Evolutionary conservation across 2,888 invertebrate species (phyloP).

Genomic region (Lymantria monacha): DNA sequence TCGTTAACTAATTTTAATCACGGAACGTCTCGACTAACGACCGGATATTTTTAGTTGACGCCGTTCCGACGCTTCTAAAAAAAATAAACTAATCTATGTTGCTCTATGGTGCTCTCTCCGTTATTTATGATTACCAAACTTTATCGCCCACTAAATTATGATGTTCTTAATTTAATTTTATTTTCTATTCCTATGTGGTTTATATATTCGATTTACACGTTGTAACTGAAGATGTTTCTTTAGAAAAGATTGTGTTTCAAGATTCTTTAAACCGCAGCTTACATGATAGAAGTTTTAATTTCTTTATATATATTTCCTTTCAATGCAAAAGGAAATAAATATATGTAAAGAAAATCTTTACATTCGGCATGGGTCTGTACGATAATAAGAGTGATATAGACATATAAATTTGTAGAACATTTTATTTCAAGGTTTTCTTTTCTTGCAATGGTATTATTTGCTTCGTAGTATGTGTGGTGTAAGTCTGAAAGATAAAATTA

Average conservation of each 20-base stretch:
- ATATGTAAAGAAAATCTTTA: too few species aligned
- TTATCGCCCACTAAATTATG: constrained; percentile 57
- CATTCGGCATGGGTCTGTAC: too few species aligned
- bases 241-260: background rate
- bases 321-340: too few species aligned
- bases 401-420: too few species aligned
- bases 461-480: too few species aligned
- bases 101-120: constrained; percentile 39
- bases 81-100: constrained; percentile 44
- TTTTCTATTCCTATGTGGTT: constrained; percentile 8
- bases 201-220: constrained; percentile 27
- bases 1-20: constrained; percentile 69
- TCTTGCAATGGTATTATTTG: too few species aligned
- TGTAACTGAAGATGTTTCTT: constrained; percentile 15
- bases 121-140: constrained; percentile 67
- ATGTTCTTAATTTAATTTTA: constrained; percentile 42
- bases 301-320: too few species aligned
- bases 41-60: constrained; percentile 68
- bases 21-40: constrained; percentile 56
- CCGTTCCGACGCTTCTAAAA: constrained; percentile 61
- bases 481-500: too few species aligned
- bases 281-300: too few species aligned
- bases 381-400: too few species aligned
- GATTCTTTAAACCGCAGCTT: too few species aligned
- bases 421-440: too few species aligned